Base-by-base conservation (phyloP, 2,113 vertebrate species). In the Cebus imitator region DNA sequence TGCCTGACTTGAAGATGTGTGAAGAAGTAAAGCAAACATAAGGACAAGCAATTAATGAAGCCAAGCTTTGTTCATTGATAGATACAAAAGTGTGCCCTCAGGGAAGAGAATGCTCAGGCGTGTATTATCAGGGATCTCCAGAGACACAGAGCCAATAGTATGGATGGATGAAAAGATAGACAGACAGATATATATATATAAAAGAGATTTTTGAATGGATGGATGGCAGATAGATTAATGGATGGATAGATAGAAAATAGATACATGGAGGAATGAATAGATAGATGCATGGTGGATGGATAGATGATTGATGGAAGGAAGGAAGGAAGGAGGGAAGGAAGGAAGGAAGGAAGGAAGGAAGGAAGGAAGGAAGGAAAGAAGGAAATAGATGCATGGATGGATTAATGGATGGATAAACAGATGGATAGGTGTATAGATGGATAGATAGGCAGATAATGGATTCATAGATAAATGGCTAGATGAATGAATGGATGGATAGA, bases 41-140 rank as follows among this genome's bases (percentile, higher is more conserved):
- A 75, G 27, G 32, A 35, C n/a, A 7, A 11, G 57, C 16, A 9
- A n/a, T 5, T n/a, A 45, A 48, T 1, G 55, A 3, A 64, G 50
- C 5, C 17, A 8, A n/a, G 8, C 23, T 30, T 87, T n/a, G 3
- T 32, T 18, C 1, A 16, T 16, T 16, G 70, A 27, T 27, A 30
- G 14, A 20, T 32, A 4, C 27, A 16, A 30, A 45, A 27, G 43
- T 17, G 40, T 11, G 55, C 52, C 27, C 61, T 3, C 0, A 52
- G n/a, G 55, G 4, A 1, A 16, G 5, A 43, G 55, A 30, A n/a
- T 4, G 0, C 75, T 43, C 10, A 17, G 50, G 9, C 11, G 4
- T 43, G 14, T 43, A 13, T 9, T 61, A 6, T 57, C 79, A 20
- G 27, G 4, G 57, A 3, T 58, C 17, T 64, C 37, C 81, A 64